Evolutionary conservation across 1,140 invertebrate species (phyloP).

Genomic region (Zaprionus inermis): DNA sequence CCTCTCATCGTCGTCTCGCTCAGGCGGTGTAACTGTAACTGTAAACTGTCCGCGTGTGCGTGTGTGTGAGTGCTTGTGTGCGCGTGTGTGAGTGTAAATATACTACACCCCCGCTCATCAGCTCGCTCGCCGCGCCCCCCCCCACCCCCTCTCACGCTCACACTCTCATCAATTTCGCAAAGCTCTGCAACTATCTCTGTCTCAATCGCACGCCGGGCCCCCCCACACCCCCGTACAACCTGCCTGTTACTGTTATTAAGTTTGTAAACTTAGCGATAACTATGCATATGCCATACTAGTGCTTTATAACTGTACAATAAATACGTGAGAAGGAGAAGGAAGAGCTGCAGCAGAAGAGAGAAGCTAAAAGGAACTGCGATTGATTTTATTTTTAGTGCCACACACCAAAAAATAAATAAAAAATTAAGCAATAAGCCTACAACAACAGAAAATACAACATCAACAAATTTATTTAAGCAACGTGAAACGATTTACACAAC

Average conservation of each 20-base stretch:
- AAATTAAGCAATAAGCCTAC: slow-evolving; percentile 43
- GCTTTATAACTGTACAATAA: slow-evolving; percentile 80
- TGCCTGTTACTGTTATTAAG: slow-evolving; percentile 45
- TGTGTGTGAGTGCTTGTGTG: slow-evolving; percentile 22
- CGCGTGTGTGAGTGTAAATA: slow-evolving; percentile 46
- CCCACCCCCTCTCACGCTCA: slow-evolving; percentile 8
- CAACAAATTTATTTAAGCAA: slow-evolving; percentile 38
- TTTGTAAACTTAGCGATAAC: slow-evolving; percentile 49
- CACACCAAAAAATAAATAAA: slow-evolving; percentile 44
- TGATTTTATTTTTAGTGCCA: slow-evolving; percentile 77
- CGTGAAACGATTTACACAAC: slow-evolving; percentile 32
- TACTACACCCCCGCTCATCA: slow-evolving; percentile 26
- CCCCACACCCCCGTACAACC: neutral
- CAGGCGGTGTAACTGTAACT: slow-evolving; percentile 10
- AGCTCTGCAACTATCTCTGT: slow-evolving; percentile 12
- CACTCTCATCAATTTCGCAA: neutral
- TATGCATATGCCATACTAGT: slow-evolving; percentile 75
- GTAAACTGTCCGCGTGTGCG: slow-evolving; percentile 1
- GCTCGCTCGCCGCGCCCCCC: slow-evolving; percentile 1
- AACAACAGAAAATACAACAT: slow-evolving; percentile 42
- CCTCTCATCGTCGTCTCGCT: neutral
- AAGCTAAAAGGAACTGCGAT: slow-evolving; percentile 55
- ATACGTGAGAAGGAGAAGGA: slow-evolving; percentile 42
- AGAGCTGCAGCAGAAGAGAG: slow-evolving; percentile 24
- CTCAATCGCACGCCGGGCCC: slow-evolving; percentile 64